Evolutionary conservation across 2,888 invertebrate genomes (phyloP), one percentile per base, ranked within the genome.

Genomic region (Trichopria drosophilae): DNA sequence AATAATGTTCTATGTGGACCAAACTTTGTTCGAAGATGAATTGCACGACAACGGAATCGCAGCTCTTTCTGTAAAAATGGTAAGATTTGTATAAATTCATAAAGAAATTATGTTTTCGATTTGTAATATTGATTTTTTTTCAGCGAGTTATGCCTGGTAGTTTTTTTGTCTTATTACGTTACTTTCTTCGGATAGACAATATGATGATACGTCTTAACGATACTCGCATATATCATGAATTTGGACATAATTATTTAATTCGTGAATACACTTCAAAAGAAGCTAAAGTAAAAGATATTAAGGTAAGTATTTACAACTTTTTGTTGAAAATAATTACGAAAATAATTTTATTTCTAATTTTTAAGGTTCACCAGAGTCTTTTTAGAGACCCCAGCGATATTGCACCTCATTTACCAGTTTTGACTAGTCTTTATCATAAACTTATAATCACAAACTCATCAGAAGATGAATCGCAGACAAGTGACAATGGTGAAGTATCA

Each of bases 11-110:
- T 98, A 93, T 76, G 88, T 93, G 63, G 95, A 98, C 73, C 78
- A 98, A 23, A 88, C 91, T 48, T 78, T 99, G 26, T 99, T 90
- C 79, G 99, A 99, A 79, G 99, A 99, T 80, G 99, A 99, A 76
- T 78, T 99, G 36, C 97, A 97, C 71, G 99, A 99, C 77, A 93
- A 99, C 80, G 99, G 99, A 12, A 87, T 92, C 46, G 92, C 98
- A 2, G 86, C 89, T 42, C 82, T 88, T 63, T 88, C 87, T 57
- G 92, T 94, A 1, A 95, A 97, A 86, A 90, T 99, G 79, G 95
- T 95, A 80, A 84, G 85, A 80, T n/a, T n/a, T n/a, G n/a, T n/a
- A n/a, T n/a, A n/a, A n/a, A n/a, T n/a, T n/a, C n/a, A n/a, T n/a
- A n/a, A n/a, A n/a, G n/a, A n/a, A n/a, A n/a, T n/a, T n/a, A n/a